Evolutionary conservation across 2,113 vertebrate genomes (phyloP).

Genomic region (Lampris incognitus): DNA sequence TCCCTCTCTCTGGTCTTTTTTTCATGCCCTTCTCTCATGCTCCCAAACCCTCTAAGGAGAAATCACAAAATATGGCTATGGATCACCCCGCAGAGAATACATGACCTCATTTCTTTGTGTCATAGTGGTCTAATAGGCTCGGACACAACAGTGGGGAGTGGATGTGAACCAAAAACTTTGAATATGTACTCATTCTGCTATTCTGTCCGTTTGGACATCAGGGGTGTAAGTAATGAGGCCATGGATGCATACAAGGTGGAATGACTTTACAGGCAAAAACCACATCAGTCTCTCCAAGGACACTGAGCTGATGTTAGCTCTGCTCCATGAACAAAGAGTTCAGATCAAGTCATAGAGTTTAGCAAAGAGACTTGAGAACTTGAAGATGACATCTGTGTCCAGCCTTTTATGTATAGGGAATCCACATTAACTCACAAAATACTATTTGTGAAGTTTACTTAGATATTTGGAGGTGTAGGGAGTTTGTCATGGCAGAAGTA

Average conservation of each 20-base stretch:
- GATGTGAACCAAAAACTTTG: conserved; percentile 49
- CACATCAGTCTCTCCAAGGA: conserved; percentile 26
- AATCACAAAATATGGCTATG: conserved; percentile 59
- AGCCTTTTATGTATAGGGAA: neutral
- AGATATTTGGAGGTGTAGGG: neutral
- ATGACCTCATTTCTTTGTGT: conserved; percentile 74
- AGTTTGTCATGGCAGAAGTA: neutral
- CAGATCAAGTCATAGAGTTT: conserved; percentile 16
- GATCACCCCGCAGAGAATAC: conserved; percentile 59
- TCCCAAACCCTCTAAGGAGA: conserved; percentile 32
- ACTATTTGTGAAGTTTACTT: neutral
- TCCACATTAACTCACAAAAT: neutral
- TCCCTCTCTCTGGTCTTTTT: neutral
- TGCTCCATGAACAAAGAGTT: conserved; percentile 15
- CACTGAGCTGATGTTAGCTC: conserved; percentile 3
- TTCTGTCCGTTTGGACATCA: conserved; percentile 28
- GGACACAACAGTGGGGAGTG: conserved; percentile 36
- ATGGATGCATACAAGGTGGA: conserved; percentile 20
- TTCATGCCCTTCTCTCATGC: neutral
- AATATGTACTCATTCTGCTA: conserved; percentile 47
- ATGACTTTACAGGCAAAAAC: conserved; percentile 47
- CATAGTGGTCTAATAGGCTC: conserved; percentile 66
- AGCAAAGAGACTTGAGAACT: conserved; percentile 6
- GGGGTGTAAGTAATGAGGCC: conserved; percentile 48
- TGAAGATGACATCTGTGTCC: conserved; percentile 24